These are phyloP conservation scores for Oncorhynchus tshawytscha DNA, from an alignment of 2,113 vertebrate genomes.

Conservation along the genomic window DNA sequence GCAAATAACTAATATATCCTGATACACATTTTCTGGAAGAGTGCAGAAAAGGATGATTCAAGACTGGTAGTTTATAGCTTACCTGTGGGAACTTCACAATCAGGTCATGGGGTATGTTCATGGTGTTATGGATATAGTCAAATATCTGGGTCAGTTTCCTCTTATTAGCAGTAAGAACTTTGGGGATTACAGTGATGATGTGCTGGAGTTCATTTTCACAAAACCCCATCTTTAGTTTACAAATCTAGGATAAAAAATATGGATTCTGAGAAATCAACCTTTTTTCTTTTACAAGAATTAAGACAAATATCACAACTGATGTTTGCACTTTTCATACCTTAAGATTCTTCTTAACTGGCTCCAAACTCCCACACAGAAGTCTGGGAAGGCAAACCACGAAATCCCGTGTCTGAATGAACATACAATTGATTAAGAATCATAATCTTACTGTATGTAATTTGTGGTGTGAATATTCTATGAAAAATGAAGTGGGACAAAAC, in stretches of 20 bases:
- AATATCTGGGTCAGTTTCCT: slow-evolving; percentile 84
- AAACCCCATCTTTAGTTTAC: slow-evolving; percentile 88
- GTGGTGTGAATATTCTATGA: background rate
- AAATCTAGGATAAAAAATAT: slow-evolving; percentile 76
- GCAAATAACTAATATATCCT: too few species aligned
- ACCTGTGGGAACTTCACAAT: slow-evolving; percentile 92
- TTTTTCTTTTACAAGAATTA: background rate
- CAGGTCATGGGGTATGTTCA: slow-evolving; percentile 86
- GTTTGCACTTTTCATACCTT: slow-evolving; percentile 72
- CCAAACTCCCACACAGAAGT: slow-evolving; percentile 88
- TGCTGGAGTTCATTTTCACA: slow-evolving; percentile 87
- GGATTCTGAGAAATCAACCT: background rate
- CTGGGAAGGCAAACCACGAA: slow-evolving; percentile 85
- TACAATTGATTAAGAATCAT: slow-evolving; percentile 58
- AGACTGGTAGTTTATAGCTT: slow-evolving; percentile 16
- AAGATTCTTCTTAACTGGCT: slow-evolving; percentile 92
- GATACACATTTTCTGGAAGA: too few species aligned
- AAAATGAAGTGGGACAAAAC: background rate
- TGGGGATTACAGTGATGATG: slow-evolving; percentile 82
- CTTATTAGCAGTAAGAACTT: slow-evolving; percentile 84
- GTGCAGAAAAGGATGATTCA: background rate
- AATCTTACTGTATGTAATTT: background rate
- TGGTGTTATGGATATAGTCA: slow-evolving; percentile 90
- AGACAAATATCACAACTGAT: background rate
- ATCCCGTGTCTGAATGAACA: slow-evolving; percentile 76